phyloP scores from a whole-genome alignment of 2,797 vertebrate species.

The Poecilia wingei region DNA sequence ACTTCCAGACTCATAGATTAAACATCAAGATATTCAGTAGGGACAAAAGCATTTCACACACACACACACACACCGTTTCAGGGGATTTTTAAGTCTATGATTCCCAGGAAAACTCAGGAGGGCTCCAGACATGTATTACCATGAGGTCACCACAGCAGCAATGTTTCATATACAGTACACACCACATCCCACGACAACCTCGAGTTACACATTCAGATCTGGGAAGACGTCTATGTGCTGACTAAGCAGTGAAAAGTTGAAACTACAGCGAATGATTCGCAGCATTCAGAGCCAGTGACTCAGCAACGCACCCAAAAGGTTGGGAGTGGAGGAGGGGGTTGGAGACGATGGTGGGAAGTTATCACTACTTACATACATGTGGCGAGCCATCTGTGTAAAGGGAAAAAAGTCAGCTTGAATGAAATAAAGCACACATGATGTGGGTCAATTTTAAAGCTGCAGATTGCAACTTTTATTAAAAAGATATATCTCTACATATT shows the following conservation, averaged over 20 bases:
- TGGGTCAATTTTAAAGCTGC: not conserved
- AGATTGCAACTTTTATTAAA: too few species aligned
- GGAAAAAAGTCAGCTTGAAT: conserved; percentile 45
- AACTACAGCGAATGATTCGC: conserved; percentile 40
- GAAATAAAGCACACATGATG: not conserved
- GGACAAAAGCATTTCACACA: not conserved
- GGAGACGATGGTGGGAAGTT: conserved; percentile 29
- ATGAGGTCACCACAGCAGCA: conserved; percentile 29
- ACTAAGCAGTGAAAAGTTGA: conserved; percentile 54
- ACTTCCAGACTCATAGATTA: conserved; percentile 9
- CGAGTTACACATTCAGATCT: conserved; percentile 64
- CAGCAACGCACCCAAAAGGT: conserved; percentile 42
- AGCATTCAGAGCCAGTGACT: conserved; percentile 11
- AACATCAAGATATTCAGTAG: not conserved
- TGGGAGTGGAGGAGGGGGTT: conserved; percentile 22
- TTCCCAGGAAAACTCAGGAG: conserved; percentile 39
- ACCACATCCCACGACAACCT: conserved; percentile 42
- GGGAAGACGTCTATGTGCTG: conserved; percentile 60
- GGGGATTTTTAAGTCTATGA: conserved; percentile 18
- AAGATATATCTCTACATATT: too few species aligned
- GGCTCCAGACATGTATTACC: conserved; percentile 8
- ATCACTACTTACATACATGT: conserved; percentile 79
- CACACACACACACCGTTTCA: not conserved
- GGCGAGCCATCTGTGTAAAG: conserved; percentile 66
- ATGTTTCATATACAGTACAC: conserved; percentile 22